A percentile compares a stretch with the other conserved stretches of the same genome.
Evolutionary conservation across 2,888 invertebrate species (phyloP).

Genomic region (Resseliella maxima): DNA sequence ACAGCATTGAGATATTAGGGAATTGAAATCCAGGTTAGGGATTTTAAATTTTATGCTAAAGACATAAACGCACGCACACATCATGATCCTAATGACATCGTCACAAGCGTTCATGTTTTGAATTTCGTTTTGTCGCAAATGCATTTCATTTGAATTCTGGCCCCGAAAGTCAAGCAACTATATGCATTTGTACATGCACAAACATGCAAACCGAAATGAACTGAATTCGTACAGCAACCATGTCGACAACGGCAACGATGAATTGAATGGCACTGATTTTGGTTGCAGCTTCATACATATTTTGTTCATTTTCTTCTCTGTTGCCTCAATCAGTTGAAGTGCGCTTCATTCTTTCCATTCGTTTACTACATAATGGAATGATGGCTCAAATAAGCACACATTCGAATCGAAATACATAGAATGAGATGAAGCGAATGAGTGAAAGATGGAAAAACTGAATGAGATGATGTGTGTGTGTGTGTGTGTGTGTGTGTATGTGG

Average conservation of each 20-base stretch:
- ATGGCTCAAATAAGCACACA: neutral
- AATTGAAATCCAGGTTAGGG: neutral
- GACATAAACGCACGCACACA: neutral
- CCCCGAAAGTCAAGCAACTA: neutral
- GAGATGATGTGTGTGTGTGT: no score
- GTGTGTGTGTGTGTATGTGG: no score
- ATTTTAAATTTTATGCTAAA: neutral
- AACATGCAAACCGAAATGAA: neutral
- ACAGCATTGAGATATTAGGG: neutral
- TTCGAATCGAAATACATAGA: no score
- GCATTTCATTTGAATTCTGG: neutral
- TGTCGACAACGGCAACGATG: neutral
- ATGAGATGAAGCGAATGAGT: no score
- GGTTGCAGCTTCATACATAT: conserved; percentile 6
- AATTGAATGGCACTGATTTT: neutral
- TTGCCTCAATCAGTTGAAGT: conserved; percentile 6
- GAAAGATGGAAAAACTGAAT: no score
- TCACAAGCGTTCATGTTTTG: neutral
- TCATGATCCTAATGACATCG: neutral
- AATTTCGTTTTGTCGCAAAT: neutral
- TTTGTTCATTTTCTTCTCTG: neutral
- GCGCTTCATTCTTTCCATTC: neutral
- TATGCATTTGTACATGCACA: neutral
- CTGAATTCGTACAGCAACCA: neutral
- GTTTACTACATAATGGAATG: neutral